Percentiles rank a stretch among this genome's conserved stretches.
Conservation (phyloP, 1,140 invertebrate genomes). For the Platyscapa corneri region DNA sequence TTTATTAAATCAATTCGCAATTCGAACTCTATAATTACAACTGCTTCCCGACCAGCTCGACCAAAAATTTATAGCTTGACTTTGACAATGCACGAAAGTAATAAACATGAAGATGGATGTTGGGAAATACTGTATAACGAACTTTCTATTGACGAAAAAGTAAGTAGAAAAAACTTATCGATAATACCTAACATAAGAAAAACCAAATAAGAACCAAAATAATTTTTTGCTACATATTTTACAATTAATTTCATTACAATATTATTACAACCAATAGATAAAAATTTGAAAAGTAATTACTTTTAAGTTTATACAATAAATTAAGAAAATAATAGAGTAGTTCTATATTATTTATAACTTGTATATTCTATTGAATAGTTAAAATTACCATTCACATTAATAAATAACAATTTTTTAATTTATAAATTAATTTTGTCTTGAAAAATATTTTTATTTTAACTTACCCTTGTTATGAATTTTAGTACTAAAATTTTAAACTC, state of each 20-base stretch:
- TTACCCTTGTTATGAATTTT: too few relatives aligned
- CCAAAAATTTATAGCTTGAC: conserved; percentile 63
- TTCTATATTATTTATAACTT: too few relatives aligned
- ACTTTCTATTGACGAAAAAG: conserved; percentile 59
- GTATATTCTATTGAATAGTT: too few relatives aligned
- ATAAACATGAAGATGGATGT: conserved; percentile 54
- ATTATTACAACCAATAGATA: neutral
- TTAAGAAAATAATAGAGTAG: too few relatives aligned
- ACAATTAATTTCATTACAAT: neutral
- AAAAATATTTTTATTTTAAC: too few relatives aligned
- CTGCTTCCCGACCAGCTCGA: conserved; percentile 60
- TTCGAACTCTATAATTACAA: conserved; percentile 55
- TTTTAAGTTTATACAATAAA: too few relatives aligned
- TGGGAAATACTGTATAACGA: conserved; percentile 58
- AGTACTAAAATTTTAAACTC: too few relatives aligned
- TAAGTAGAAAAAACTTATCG: conserved; percentile 41
- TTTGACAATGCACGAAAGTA: conserved; percentile 58
- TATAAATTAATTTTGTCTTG: too few relatives aligned
- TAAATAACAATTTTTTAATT: too few relatives aligned
- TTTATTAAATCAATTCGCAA: conserved; percentile 43
- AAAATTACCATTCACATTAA: neutral
- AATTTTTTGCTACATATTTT: neutral
- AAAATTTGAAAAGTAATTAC: too few relatives aligned
- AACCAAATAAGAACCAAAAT: too few relatives aligned
- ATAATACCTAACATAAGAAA: too few relatives aligned